phyloP scores from a whole-genome alignment of 2,888 invertebrate genomes.

The Ophion costatus region DNA sequence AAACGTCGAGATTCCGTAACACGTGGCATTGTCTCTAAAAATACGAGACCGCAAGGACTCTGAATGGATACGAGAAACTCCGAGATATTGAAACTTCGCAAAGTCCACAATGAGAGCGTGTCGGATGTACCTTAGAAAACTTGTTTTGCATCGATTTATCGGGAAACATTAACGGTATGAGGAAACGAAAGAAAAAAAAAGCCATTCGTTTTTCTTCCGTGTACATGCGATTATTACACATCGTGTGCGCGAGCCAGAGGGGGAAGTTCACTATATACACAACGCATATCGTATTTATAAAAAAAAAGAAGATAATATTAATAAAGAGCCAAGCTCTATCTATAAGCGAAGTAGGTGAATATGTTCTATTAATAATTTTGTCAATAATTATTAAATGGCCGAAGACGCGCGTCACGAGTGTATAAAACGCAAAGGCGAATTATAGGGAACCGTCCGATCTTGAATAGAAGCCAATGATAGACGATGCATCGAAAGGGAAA shows the following conservation, averaged over 20 bases:
- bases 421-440: conserved; percentile 70
- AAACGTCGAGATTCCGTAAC: conserved; percentile 47
- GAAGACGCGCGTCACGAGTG: conserved; percentile 75
- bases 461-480: conserved; percentile 61
- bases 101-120: conserved; percentile 49
- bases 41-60: conserved; percentile 48
- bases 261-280: conserved; percentile 1
- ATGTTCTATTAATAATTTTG: conserved; percentile 79
- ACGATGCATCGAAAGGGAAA: conserved; percentile 60
- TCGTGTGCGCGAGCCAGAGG: conserved; percentile 69
- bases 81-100: conserved; percentile 49
- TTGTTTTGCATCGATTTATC: conserved; percentile 76
- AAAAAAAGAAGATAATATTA: conserved; percentile 39
- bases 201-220: conserved; percentile 66
- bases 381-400: conserved; percentile 78
- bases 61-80: conserved; percentile 42
- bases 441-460: conserved; percentile 72
- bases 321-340: conserved; percentile 54
- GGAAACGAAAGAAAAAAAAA: conserved; percentile 29
- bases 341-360: conserved; percentile 75
- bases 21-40: conserved; percentile 64
- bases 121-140: conserved; percentile 52
- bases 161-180: conserved; percentile 71
- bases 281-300: not conserved
- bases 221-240: conserved; percentile 71